Evolutionary conservation across 2,797 vertebrate genomes (phyloP).

Genomic region (Botia almorhae): DNA sequence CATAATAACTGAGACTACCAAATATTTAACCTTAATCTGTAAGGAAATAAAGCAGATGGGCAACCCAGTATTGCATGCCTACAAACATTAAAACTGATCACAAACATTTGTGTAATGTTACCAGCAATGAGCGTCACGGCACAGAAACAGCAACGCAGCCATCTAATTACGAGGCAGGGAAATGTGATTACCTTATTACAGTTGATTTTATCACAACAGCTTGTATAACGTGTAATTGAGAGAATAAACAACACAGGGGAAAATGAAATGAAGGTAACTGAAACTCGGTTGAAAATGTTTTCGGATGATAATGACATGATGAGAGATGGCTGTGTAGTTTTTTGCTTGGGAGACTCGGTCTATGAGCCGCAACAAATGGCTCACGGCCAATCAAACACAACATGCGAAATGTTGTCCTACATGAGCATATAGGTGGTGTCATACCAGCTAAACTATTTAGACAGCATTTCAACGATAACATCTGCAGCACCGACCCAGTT

Average conservation of each 20-base stretch:
- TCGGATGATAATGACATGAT: background rate
- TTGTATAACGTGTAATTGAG: conserved; percentile 32
- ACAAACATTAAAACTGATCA: conserved; percentile 29
- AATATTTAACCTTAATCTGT: background rate
- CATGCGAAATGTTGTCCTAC: conserved; percentile 12
- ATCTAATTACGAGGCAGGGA: conserved; percentile 29
- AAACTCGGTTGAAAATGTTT: background rate
- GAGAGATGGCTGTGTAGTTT: background rate
- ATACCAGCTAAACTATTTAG: background rate
- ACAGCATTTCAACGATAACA: background rate
- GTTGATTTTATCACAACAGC: conserved; percentile 43
- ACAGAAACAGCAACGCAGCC: conserved; percentile 5
- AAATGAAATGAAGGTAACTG: conserved; percentile 31
- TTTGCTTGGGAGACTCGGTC: background rate
- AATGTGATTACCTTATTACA: conserved; percentile 49
- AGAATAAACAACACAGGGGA: conserved; percentile 33
- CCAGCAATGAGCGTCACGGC: conserved; percentile 4
- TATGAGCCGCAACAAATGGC: conserved; percentile 13
- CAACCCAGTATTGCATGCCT: background rate
- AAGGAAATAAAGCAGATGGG: background rate
- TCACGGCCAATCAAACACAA: conserved; percentile 26
- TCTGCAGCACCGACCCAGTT: background rate
- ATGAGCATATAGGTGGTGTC: background rate
- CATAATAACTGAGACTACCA: too few species aligned
- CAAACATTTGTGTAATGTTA: background rate